phyloP scores from a whole-genome alignment of 2,888 invertebrate species.

The Andrena marginata region DNA sequence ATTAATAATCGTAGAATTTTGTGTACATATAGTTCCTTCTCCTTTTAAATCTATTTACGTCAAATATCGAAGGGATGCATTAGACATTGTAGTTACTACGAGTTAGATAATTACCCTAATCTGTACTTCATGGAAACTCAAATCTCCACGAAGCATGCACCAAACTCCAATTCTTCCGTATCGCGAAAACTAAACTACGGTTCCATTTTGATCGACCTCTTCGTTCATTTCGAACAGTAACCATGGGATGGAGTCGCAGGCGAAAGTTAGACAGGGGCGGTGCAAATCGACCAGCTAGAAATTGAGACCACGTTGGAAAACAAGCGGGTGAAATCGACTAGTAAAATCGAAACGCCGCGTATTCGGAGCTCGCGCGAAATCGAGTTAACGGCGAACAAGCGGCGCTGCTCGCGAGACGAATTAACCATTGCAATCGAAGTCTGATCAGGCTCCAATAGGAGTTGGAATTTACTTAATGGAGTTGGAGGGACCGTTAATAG shows the following conservation, averaged over 20 bases:
- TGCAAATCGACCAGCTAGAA: slow-evolving; percentile 9
- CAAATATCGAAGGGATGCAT: no score
- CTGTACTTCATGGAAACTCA: no score
- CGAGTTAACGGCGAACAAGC: slow-evolving; percentile 31
- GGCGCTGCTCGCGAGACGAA: background rate
- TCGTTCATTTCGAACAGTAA: background rate
- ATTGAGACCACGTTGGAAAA: slow-evolving; percentile 17
- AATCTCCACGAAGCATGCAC: no score
- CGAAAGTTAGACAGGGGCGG: slow-evolving; percentile 11
- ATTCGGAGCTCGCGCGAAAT: slow-evolving; percentile 17
- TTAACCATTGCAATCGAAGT: slow-evolving; percentile 22
- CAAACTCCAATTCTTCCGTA: background rate
- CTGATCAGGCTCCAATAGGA: slow-evolving; percentile 12
- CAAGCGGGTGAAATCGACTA: slow-evolving; percentile 31
- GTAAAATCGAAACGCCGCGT: slow-evolving; percentile 5
- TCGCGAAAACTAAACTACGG: background rate
- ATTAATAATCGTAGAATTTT: no score
- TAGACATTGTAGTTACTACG: no score
- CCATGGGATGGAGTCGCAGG: slow-evolving; percentile 2
- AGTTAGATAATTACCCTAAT: no score
- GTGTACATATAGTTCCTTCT: no score
- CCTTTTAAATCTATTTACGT: no score
- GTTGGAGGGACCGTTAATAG: slow-evolving; percentile 2
- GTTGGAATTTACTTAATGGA: slow-evolving; percentile 36
- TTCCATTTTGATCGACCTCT: background rate